phyloP scores from a whole-genome alignment of 2,888 invertebrate genomes.

The Mycalesis mineus region DNA sequence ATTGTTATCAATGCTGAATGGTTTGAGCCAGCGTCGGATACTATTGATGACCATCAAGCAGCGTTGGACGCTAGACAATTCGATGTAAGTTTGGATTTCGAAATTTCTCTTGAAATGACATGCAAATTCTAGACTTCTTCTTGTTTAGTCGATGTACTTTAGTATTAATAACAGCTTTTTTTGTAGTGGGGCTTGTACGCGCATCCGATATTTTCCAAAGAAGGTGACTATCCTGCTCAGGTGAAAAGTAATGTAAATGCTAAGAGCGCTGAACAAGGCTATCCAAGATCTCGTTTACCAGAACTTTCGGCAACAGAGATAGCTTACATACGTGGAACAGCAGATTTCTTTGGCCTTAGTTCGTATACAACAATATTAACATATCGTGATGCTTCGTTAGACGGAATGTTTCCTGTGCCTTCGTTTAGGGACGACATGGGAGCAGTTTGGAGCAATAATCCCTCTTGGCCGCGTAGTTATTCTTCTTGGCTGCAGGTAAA shows the following conservation, averaged over 20 bases:
- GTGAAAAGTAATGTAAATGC: constrained; percentile 60
- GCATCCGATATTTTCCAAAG: constrained; percentile 55
- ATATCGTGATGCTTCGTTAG: constrained; percentile 52
- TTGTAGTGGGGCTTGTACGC: constrained; percentile 68
- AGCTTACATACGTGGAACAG: constrained; percentile 75
- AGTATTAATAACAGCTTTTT: not conserved
- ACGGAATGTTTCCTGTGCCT: constrained; percentile 54
- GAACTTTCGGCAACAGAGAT: constrained; percentile 76
- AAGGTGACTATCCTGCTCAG: constrained; percentile 72
- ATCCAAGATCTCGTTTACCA: constrained; percentile 63
- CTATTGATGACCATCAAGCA: constrained; percentile 66
- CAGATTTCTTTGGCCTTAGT: constrained; percentile 83
- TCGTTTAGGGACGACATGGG: constrained; percentile 61
- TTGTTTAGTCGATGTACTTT: no score
- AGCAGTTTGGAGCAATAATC: constrained; percentile 46
- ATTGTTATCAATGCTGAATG: constrained; percentile 61
- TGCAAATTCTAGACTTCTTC: no score
- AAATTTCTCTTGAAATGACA: no score
- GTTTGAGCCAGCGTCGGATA: constrained; percentile 70
- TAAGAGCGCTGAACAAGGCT: constrained; percentile 70
- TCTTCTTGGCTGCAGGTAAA: constrained; percentile 54
- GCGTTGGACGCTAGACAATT: constrained; percentile 74
- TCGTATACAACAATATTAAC: constrained; percentile 77
- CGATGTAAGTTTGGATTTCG: constrained; percentile 54
- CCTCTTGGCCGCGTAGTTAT: constrained; percentile 49